Conservation (phyloP, 2,888 invertebrate species). For the Sthenelais limicola region DNA sequence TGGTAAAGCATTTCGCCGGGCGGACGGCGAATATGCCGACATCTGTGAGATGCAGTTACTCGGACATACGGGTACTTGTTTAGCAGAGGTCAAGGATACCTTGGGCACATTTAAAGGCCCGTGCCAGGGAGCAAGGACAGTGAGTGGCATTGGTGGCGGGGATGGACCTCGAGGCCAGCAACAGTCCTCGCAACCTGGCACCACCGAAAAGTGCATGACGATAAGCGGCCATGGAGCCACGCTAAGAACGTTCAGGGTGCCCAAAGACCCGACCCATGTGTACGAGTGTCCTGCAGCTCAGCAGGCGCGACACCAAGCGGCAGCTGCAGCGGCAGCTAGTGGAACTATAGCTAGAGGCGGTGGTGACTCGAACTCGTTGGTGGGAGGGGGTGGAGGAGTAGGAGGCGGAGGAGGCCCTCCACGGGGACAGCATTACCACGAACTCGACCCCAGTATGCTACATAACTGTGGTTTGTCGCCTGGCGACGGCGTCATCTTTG, state of each 20-base stretch:
- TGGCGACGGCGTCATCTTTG: constrained; percentile 18
- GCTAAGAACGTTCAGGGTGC: constrained; percentile 39
- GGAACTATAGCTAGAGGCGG: constrained; percentile 19
- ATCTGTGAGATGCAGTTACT: constrained; percentile 41
- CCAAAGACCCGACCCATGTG: constrained; percentile 32
- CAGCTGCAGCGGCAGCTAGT: not conserved
- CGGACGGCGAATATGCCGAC: constrained; percentile 40
- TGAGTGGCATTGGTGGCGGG: not conserved
- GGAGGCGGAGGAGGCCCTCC: not conserved
- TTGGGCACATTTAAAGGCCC: constrained; percentile 10
- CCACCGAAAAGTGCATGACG: constrained; percentile 30
- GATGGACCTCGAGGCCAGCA: not conserved
- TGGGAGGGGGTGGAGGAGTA: not conserved
- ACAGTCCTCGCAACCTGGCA: constrained; percentile 13
- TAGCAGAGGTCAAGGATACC: constrained; percentile 22
- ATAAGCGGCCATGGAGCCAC: constrained; percentile 16
- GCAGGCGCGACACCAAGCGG: constrained; percentile 9
- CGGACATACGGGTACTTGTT: constrained; percentile 23
- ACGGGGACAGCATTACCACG: constrained; percentile 33
- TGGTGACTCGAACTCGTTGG: constrained; percentile 8
- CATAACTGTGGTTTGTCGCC: constrained; percentile 32
- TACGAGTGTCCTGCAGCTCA: constrained; percentile 37
- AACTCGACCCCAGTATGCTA: constrained; percentile 40
- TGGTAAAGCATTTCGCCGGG: constrained; percentile 33
- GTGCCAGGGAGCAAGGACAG: constrained; percentile 26